Evolutionary conservation across 1,140 invertebrate genomes (phyloP), one percentile per base, ranked within the genome.

Genomic region (Zaprionus vittiger): DNA sequence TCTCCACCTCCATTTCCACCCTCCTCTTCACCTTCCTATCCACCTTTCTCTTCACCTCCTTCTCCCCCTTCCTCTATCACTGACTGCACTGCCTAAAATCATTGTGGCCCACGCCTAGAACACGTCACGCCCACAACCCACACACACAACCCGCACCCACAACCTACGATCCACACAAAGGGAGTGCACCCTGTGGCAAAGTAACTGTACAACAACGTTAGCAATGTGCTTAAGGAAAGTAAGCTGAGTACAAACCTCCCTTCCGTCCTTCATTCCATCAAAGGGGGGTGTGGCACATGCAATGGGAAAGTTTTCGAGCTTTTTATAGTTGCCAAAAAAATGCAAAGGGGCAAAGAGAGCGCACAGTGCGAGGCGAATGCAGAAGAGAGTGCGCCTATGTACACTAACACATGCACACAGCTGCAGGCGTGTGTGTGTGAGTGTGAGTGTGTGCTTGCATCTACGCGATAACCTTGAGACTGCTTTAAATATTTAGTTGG

Each of bases 401-500:
- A 26, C 15, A 26, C 49, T 47, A 5, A 12, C 22, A 28, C 37
- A 20, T 57, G 34, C 15, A 60, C 34, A 62, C 38, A 60, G 31
- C 20, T 49, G 47, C 47, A 52, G 31, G 47, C 34, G n/a, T 70
- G 31, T 26, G 52, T 64, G 69, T 47, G 63, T 57, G 28, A 14
- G 28, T 28, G 56, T 60, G 17, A 44, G 17, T 47, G 34, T 47
- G 22, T 73, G 65, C 7, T 60, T 64, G 49, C 77, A 68, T 68
- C 62, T 68, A 61, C 78, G 79, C 67, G 66, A 60, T 86, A 87
- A 86, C 83, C 83, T 86, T 86, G 83, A 77, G 67, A 85, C 68
- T 79, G 76, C 76, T 83, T 83, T 77, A 73, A 76, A 83, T 77
- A 77, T 83, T 86, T 87, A 83, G 83, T 83, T 87, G 68, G 70